Conservation (phyloP, 2,888 invertebrate genomes). For the Tortricodes alternella region DNA sequence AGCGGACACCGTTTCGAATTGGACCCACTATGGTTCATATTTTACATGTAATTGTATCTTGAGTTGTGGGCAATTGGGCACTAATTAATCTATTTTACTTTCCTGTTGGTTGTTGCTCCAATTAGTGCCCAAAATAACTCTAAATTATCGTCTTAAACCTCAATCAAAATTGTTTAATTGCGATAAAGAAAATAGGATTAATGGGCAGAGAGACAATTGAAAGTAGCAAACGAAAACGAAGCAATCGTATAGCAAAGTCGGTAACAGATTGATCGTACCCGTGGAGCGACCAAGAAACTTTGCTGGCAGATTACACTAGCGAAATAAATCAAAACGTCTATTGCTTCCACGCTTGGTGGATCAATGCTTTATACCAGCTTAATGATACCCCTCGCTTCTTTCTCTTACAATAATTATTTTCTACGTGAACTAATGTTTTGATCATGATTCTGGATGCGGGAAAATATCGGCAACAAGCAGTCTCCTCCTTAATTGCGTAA, state of each 20-base stretch:
- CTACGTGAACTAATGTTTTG: not conserved
- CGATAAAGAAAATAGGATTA: conserved; percentile 30
- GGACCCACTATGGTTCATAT: too few relatives aligned
- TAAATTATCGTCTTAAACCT: not conserved
- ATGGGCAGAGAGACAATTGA: conserved; percentile 41
- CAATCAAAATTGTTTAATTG: conserved; percentile 18
- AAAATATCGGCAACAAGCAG: too few relatives aligned
- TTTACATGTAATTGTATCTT: too few relatives aligned
- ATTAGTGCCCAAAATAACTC: not conserved
- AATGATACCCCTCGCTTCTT: conserved; percentile 1
- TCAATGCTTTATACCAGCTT: conserved; percentile 9
- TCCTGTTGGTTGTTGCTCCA: not conserved
- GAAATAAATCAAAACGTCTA: conserved; percentile 51
- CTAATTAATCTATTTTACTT: too few relatives aligned
- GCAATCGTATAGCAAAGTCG: conserved; percentile 40
- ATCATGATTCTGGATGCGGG: not conserved
- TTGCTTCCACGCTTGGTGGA: conserved; percentile 30
- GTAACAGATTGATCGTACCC: conserved; percentile 46
- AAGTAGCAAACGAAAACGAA: conserved; percentile 44
- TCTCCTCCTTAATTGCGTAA: too few relatives aligned
- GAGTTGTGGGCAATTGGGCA: too few relatives aligned
- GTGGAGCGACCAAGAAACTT: conserved; percentile 38
- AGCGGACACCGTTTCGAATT: too few relatives aligned
- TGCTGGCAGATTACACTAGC: conserved; percentile 47
- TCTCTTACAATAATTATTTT: not conserved